Conservation (phyloP, 2,113 vertebrate genomes). For the Stegostoma tigrinum region DNA sequence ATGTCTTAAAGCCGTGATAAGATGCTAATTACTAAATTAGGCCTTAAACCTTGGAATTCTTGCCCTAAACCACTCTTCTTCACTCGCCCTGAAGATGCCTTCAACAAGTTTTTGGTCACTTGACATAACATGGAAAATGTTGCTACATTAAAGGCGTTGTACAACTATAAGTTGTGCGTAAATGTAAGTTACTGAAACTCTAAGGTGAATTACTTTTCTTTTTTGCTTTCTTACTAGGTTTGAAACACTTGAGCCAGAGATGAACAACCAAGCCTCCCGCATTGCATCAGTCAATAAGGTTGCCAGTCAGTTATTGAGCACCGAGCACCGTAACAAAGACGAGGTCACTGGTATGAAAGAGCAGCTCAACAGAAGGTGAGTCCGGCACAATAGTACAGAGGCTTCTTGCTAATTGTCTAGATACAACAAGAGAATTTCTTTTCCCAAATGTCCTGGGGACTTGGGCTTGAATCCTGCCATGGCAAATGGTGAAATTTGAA, state of each 20-base stretch:
- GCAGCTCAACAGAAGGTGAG: slow-evolving; percentile 66
- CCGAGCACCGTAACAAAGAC: slow-evolving; percentile 68
- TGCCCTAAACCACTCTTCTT: background rate
- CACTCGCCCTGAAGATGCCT: background rate
- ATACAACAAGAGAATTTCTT: background rate
- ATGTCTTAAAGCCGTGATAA: background rate
- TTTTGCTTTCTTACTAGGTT: slow-evolving; percentile 58
- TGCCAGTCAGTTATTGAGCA: slow-evolving; percentile 65
- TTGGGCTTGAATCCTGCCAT: too few species aligned
- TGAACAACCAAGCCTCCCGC: slow-evolving; percentile 73
- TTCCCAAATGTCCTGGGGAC: background rate
- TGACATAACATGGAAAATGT: background rate
- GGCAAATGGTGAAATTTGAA: too few species aligned
- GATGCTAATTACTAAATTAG: background rate
- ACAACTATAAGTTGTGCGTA: background rate
- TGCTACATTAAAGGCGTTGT: background rate
- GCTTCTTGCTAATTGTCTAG: background rate
- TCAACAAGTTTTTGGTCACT: background rate
- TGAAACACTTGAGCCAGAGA: slow-evolving; percentile 87
- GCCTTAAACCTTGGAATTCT: too few species aligned
- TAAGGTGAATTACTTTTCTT: background rate
- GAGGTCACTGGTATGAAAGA: slow-evolving; percentile 71
- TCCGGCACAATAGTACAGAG: background rate
- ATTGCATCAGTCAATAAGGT: slow-evolving; percentile 74
- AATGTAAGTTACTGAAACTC: background rate